A percentile compares a stretch with the other conserved stretches of the same genome.
Conservation (phyloP, 2,888 invertebrate genomes). For the Eulithis prunata region DNA sequence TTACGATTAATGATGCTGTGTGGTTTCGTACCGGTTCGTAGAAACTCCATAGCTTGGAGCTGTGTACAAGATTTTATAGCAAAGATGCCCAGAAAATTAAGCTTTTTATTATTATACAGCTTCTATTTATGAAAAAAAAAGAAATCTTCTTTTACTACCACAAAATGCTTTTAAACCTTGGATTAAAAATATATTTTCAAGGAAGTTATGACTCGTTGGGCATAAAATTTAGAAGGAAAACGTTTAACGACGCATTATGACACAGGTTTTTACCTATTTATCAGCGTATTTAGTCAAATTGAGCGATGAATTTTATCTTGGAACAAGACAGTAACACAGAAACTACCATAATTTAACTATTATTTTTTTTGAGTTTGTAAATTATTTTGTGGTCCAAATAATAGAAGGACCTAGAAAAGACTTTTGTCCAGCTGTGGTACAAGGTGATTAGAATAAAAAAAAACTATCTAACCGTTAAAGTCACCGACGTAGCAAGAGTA, state of each 20-base stretch:
- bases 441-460: no score
- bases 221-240: slow-evolving; percentile 7
- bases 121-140: slow-evolving; percentile 23
- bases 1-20: no score
- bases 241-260: slow-evolving; percentile 10
- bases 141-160: slow-evolving; percentile 29
- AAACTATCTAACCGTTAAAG: no score
- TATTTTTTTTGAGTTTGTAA: no score
- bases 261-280: slow-evolving; percentile 1
- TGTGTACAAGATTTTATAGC: not conserved
- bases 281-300: not conserved
- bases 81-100: slow-evolving; percentile 6
- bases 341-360: no score
- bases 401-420: no score
- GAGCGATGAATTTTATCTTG: not conserved
- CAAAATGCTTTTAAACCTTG: slow-evolving; percentile 25
- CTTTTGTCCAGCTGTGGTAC: no score
- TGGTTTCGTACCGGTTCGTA: no score
- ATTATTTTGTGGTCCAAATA: no score
- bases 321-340: no score
- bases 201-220: slow-evolving; percentile 14
- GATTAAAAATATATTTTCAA: slow-evolving; percentile 22
- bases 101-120: slow-evolving; percentile 31
- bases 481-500: no score
- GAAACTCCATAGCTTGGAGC: not conserved